Evolutionary conservation across 2,888 invertebrate genomes (phyloP).

Genomic region (Mellilla xanthometata): DNA sequence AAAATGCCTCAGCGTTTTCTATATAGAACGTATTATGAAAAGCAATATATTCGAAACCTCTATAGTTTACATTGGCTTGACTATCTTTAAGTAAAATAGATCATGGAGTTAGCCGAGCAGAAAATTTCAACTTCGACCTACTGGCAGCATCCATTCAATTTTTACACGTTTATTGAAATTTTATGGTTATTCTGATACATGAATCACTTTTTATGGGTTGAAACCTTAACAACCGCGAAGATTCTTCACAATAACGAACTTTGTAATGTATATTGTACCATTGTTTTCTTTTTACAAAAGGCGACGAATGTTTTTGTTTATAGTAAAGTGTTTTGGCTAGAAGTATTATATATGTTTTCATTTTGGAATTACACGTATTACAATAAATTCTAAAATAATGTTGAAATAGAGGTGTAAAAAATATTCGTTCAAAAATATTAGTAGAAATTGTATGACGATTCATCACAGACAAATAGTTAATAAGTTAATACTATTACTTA

Average conservation of each 20-base stretch:
- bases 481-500: too few relatives aligned
- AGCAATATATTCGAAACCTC: too few relatives aligned
- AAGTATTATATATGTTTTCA: too few relatives aligned
- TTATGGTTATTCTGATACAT: conserved; percentile 56
- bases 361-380: too few relatives aligned
- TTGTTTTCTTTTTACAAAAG: background rate
- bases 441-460: too few relatives aligned
- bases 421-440: too few relatives aligned
- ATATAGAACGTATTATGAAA: too few relatives aligned
- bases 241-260: conserved; percentile 27
- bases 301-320: background rate
- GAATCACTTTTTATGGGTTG: conserved; percentile 54
- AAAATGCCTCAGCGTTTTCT: too few relatives aligned
- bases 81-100: conserved; percentile 1
- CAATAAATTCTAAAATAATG: too few relatives aligned
- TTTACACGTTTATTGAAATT: conserved; percentile 54
- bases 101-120: conserved; percentile 5
- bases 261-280: background rate
- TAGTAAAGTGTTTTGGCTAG: too few relatives aligned
- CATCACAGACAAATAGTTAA: too few relatives aligned
- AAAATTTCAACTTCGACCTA: conserved; percentile 25
- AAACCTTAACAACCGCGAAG: conserved; percentile 40
- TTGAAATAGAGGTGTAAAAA: too few relatives aligned
- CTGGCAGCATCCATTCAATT: conserved; percentile 43
- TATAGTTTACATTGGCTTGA: background rate